phyloP scores from a whole-genome alignment of 2,888 invertebrate species.

The Osmoderma eremita region DNA sequence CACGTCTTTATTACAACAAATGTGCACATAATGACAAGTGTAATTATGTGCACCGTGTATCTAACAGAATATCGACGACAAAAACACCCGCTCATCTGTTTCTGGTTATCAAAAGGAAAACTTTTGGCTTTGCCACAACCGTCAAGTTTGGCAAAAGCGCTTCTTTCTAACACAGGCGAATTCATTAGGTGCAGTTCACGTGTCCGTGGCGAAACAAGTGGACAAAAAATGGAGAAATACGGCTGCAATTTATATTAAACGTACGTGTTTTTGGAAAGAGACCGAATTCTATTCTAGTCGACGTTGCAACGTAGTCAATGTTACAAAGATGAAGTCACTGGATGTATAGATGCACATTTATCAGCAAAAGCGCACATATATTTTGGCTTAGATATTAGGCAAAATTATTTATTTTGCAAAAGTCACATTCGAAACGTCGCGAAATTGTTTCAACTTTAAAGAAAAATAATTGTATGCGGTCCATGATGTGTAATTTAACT shows the following conservation, averaged over 20 bases:
- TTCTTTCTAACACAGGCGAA: background rate
- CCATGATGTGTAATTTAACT: too few relatives aligned
- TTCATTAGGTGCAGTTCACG: conserved; percentile 17
- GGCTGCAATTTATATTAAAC: conserved; percentile 10
- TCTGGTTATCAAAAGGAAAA: background rate
- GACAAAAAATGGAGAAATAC: background rate
- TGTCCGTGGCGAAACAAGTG: background rate
- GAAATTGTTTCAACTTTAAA: too few relatives aligned
- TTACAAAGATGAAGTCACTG: background rate
- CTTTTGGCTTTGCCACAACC: conserved; percentile 14
- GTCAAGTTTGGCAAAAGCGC: conserved; percentile 1
- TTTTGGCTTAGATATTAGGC: too few relatives aligned
- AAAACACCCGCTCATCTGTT: too few relatives aligned
- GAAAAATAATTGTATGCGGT: too few relatives aligned
- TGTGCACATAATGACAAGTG: too few relatives aligned
- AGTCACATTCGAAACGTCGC: too few relatives aligned
- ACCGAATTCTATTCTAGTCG: conserved; percentile 11
- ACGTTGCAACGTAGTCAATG: background rate
- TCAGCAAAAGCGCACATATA: background rate
- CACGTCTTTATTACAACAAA: too few relatives aligned
- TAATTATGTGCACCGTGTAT: too few relatives aligned
- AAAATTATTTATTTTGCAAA: too few relatives aligned
- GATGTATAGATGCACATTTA: background rate
- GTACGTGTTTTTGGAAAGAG: conserved; percentile 21
- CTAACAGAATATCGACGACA: too few relatives aligned